phyloP scores from a whole-genome alignment of 1,140 invertebrate species.

The Bombus picipes region DNA sequence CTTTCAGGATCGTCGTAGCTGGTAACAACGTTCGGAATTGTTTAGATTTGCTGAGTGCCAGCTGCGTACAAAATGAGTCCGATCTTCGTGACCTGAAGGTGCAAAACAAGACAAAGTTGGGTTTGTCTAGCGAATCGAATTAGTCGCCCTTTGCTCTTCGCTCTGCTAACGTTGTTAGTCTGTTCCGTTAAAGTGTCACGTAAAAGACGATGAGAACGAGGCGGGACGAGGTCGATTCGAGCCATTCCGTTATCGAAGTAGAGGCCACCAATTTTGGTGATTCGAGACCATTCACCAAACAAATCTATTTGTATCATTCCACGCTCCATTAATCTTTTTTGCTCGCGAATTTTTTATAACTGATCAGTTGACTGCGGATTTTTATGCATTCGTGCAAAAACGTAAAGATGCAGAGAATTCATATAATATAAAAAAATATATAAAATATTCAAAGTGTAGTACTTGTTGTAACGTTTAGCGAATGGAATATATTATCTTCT shows the following conservation, averaged over 20 bases:
- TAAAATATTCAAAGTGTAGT: no score
- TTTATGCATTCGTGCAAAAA: no score
- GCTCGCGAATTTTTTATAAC: background rate
- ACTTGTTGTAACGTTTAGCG: no score
- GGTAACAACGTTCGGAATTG: background rate
- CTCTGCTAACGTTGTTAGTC: constrained; percentile 7
- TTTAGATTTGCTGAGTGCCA: background rate
- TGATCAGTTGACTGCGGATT: background rate
- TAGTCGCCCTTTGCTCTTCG: background rate
- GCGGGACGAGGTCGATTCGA: background rate
- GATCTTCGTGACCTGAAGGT: background rate
- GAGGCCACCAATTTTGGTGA: background rate
- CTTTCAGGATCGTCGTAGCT: background rate
- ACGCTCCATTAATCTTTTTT: background rate
- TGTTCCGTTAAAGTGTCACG: constrained; percentile 9
- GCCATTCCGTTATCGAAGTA: background rate
- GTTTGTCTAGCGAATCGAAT: constrained; percentile 25
- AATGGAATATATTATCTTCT: no score
- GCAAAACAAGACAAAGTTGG: constrained; percentile 14
- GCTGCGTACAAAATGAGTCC: no score
- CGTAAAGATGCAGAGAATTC: no score
- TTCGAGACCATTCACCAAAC: background rate
- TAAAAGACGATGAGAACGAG: constrained; percentile 18
- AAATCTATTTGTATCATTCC: background rate
- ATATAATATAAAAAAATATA: no score